Conservation (phyloP, 2,888 invertebrate species). For the Cephus sareptanus region DNA sequence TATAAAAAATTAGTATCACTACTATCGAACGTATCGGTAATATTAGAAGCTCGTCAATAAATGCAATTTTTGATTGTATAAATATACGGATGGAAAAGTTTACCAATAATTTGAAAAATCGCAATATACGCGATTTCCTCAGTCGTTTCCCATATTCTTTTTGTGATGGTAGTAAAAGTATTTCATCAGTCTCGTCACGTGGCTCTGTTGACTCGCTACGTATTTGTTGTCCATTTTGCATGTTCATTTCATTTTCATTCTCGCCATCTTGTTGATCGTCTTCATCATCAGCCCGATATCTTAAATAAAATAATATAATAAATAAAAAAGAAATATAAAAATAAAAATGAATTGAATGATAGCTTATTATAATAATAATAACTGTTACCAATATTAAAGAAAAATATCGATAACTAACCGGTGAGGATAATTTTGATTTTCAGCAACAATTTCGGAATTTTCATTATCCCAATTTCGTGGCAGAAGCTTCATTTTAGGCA, state of each 20-base stretch:
- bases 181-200: neutral
- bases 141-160: conserved; percentile 30
- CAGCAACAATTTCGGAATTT: conserved; percentile 14
- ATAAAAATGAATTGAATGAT: neutral
- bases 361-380: too few relatives aligned
- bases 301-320: too few relatives aligned
- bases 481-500: conserved; percentile 24
- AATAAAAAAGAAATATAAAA: too few relatives aligned
- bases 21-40: conserved; percentile 7
- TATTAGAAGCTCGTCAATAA: conserved; percentile 14
- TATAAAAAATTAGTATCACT: too few relatives aligned
- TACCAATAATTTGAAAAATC: conserved; percentile 46
- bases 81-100: conserved; percentile 17
- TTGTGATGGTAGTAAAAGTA: conserved; percentile 31
- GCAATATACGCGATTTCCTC: conserved; percentile 31
- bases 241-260: conserved; percentile 9
- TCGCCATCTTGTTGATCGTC: neutral
- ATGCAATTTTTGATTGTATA: conserved; percentile 18
- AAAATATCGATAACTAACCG: too few relatives aligned
- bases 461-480: conserved; percentile 27
- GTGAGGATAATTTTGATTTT: too few relatives aligned
- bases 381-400: too few relatives aligned
- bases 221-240: too few relatives aligned
- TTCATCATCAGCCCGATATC: neutral
- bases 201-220: too few relatives aligned